These are phyloP conservation scores for Cyrtonyx montezumae DNA, from an alignment of 2,113 vertebrate genomes.

Conservation along the genomic window DNA sequence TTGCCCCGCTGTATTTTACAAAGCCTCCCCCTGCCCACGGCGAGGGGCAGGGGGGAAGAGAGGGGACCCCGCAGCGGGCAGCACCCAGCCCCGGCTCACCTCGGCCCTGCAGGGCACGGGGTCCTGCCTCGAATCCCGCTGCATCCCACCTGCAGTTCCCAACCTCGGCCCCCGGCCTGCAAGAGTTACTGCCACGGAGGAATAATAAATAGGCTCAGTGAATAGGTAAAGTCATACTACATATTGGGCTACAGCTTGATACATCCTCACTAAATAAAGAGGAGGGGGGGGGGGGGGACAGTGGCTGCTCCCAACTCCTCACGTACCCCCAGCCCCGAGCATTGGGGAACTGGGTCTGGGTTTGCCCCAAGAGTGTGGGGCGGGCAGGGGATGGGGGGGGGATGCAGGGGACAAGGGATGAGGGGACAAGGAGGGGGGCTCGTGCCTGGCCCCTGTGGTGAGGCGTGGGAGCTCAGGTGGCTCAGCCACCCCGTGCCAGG, in stretches of 20 bases:
- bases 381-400: neutral
- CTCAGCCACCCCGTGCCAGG: conserved; percentile 46
- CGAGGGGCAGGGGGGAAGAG: neutral
- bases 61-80: neutral
- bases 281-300: neutral
- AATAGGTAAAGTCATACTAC: conserved; percentile 61
- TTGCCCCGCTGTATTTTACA: conserved; percentile 73
- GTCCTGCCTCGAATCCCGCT: neutral
- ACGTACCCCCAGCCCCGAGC: neutral
- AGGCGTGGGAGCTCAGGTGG: neutral
- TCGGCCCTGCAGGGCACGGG: neutral
- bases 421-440: neutral
- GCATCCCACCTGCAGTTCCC: neutral
- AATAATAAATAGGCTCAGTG: conserved; percentile 73
- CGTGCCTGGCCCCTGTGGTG: accelerated
- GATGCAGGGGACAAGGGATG: accelerated
- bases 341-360: neutral
- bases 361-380: neutral
- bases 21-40: neutral
- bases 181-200: conserved; percentile 18
- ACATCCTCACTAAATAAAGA: conserved; percentile 63
- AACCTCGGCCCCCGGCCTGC: conserved; percentile 34
- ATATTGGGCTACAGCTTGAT: conserved; percentile 61
- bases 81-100: neutral
- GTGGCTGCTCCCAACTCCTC: neutral